Evolutionary conservation across 2,113 vertebrate genomes (phyloP).

Genomic region (Sander lucioperca): DNA sequence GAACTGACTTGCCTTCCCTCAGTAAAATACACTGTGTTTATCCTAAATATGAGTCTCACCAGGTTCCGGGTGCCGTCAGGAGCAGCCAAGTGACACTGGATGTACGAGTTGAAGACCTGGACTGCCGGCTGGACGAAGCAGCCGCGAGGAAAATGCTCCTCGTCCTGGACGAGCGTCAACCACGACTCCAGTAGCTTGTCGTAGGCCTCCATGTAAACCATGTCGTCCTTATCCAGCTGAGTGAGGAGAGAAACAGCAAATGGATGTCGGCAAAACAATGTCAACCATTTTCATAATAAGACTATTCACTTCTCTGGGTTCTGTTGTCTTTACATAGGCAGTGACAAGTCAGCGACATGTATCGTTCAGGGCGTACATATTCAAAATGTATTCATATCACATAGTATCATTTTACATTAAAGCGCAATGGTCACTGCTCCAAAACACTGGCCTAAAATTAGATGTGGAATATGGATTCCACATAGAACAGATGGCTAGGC

Average conservation of each 20-base stretch:
- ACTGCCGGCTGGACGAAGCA: constrained; percentile 97
- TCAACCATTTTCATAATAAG: not conserved
- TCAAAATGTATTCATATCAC: no score
- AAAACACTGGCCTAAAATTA: no score
- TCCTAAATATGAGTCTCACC: constrained; percentile 83
- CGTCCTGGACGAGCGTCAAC: constrained; percentile 96
- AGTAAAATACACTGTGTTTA: not conserved
- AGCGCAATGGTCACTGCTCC: no score
- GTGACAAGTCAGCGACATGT: not conserved
- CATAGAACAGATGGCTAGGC: not conserved
- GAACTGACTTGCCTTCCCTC: not conserved
- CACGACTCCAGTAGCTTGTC: constrained; percentile 97
- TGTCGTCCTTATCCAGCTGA: constrained; percentile 98
- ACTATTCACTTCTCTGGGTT: not conserved
- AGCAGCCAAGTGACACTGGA: constrained; percentile 97
- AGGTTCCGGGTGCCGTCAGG: constrained; percentile 98
- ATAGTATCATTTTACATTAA: no score
- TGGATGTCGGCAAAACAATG: not conserved
- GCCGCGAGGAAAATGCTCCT: constrained; percentile 97
- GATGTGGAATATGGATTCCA: not conserved
- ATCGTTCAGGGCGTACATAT: not conserved
- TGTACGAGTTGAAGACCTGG: constrained; percentile 99
- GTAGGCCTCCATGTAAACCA: constrained; percentile 99
- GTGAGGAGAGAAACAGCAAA: not conserved
- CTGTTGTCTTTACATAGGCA: no score